phyloP scores from a whole-genome alignment of 2,888 invertebrate species.

The Nemoura dubitans region DNA sequence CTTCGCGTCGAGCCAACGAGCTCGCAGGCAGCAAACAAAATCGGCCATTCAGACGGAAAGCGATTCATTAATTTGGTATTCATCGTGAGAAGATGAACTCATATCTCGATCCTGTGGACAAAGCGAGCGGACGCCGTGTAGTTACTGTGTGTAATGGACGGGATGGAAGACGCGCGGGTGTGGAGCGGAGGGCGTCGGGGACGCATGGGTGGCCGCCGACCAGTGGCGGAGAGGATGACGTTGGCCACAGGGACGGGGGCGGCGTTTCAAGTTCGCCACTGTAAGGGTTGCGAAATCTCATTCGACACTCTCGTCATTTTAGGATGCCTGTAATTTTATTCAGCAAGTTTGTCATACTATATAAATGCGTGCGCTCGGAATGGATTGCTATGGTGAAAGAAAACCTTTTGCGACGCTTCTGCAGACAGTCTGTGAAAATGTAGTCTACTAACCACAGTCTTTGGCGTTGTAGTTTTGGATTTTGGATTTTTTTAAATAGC shows the following conservation, averaged over 20 bases:
- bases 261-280: too few relatives aligned
- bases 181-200: not conserved
- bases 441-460: too few relatives aligned
- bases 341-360: too few relatives aligned
- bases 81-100: conserved; percentile 12
- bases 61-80: conserved; percentile 7
- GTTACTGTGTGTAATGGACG: conserved; percentile 8
- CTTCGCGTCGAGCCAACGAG: not conserved
- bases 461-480: too few relatives aligned
- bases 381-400: too few relatives aligned
- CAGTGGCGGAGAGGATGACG: conserved; percentile 13
- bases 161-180: conserved; percentile 28
- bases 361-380: too few relatives aligned
- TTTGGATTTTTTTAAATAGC: too few relatives aligned
- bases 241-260: conserved; percentile 2
- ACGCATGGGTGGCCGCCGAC: conserved; percentile 19
- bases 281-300: too few relatives aligned
- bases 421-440: too few relatives aligned
- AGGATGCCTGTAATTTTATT: too few relatives aligned
- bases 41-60: not conserved
- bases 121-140: not conserved
- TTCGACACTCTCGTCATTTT: too few relatives aligned
- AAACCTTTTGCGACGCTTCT: too few relatives aligned
- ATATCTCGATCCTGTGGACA: not conserved
- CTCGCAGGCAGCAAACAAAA: not conserved